phyloP scores from a whole-genome alignment of 2,888 invertebrate species.

The Toxonevra muliebris region DNA sequence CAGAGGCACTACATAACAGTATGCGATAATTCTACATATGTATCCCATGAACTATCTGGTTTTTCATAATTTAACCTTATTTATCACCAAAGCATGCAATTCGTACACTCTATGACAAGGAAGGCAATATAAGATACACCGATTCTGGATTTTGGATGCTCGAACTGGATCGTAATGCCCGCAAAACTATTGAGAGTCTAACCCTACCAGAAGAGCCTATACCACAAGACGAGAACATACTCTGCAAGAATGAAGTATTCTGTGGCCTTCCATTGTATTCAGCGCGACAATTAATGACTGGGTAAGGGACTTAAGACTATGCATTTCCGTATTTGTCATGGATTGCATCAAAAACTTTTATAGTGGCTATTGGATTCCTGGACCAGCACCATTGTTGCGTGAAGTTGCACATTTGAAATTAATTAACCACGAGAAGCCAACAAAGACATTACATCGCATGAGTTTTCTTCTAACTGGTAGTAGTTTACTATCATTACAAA shows the following conservation, averaged over 20 bases:
- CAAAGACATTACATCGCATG: constrained; percentile 41
- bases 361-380: constrained; percentile 55
- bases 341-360: constrained; percentile 1
- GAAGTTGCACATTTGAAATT: constrained; percentile 47
- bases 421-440: constrained; percentile 37
- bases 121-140: constrained; percentile 51
- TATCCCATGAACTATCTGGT: too few species aligned
- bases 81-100: constrained; percentile 46
- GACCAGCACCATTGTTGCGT: constrained; percentile 49
- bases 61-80: background rate
- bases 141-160: constrained; percentile 58
- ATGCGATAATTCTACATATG: constrained; percentile 36
- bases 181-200: constrained; percentile 55
- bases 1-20: constrained; percentile 68
- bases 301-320: constrained; percentile 37
- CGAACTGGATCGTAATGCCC: constrained; percentile 54
- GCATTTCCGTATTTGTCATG: background rate
- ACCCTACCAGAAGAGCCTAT: constrained; percentile 54
- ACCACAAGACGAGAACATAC: constrained; percentile 48
- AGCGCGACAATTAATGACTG: constrained; percentile 48
- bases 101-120: constrained; percentile 53
- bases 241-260: constrained; percentile 53
- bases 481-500: constrained; percentile 49
- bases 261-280: constrained; percentile 54
- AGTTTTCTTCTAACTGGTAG: constrained; percentile 48